Evolutionary conservation across 2,797 vertebrate species (phyloP), one percentile per base, ranked within the genome.

Genomic region (Karalla daura): DNA sequence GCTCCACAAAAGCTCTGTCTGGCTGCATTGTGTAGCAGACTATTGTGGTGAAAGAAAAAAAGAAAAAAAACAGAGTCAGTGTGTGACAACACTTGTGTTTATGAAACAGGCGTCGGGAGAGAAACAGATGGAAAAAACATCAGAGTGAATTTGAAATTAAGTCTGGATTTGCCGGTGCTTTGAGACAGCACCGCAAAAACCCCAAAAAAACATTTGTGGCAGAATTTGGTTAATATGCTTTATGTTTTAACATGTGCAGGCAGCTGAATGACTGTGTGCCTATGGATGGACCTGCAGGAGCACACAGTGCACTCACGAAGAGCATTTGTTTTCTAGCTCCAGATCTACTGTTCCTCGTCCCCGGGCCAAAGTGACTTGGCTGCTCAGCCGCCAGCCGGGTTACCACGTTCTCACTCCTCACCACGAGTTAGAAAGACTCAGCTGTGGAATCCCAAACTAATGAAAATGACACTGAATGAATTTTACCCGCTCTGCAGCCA

Each of bases 1-100:
- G 2, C 65, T 73, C 49, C 58, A 87, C 85, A 86, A 84, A 86
- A 80, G 75, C 63, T 9, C 64, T 53, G 85, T 73, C 83, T 69
- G 80, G 65, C 35, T 58, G 61, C 61, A 74, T 88, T 86, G 84
- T 88, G 65, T 63, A 27, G 55, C 58, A 28, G 69, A 54, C 78
- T 64, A 80, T 80, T 86, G 80, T 85, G 82, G 63, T 61, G 28
- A 59, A 43, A 55, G 32, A 45, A 65, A 47, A 59, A 43, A 55
- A 35, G 41, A 65, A 47, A 63, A 56, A 60, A n/a, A 5, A 44
- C 7, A 15, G 46, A 58, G 5, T 59, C 58, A 45, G 24, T 51
- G 64, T 53, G 41, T 59, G 49, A 86, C 69, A 53, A 59, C 69
- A 64, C 15, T 56, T 50, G 56, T 53, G 65, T 67, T 80, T 76